Evolutionary conservation across 2,797 vertebrate genomes (phyloP), one percentile per base, ranked within the genome.

Genomic region (Meda fulgida): DNA sequence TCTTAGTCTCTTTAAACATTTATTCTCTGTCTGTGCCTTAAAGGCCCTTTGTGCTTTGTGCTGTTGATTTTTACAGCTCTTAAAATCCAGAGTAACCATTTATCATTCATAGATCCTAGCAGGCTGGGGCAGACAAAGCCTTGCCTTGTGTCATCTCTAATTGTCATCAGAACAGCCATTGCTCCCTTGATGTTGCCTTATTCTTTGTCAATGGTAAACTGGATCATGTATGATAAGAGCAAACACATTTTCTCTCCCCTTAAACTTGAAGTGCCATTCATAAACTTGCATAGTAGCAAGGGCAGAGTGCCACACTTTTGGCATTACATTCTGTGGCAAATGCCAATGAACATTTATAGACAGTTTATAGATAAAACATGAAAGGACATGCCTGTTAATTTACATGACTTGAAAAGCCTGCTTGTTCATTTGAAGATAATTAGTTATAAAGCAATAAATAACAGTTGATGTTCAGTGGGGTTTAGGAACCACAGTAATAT

Each of bases 1-100:
- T 85, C 91, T 86, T 86, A 93, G 90, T 92, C 92, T 94, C 92
- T 95, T 95, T 94, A 95, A 95, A 95, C 94, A 95, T 96, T 94
- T 95, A 95, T 96, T 93, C 91, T 93, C 91, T 93, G 92, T 92
- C 93, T 72, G 93, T 88, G 92, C 92, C 92, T 95, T 93, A 92
- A 92, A 94, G 92, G 91, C 91, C 92, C 93, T 94, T 94, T 93
- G 92, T 93, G 92, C 91, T 94, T 94, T 89, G 92, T 94, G 92
- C 93, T 94, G 94, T 95, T 94, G 91, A 92, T 94, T 95, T 95
- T 94, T 92, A 91, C 91, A 92, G 93, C 93, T 94, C 93, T 93
- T 93, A 93, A 92, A 93, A 92, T 90, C 89, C 88, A 92, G 87
- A 90, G 92, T 91, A 92, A 89, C 92, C 93, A 94, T 95, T 94